A percentile compares a stretch with the other conserved stretches of the same genome.
Conservation (phyloP, 2,888 invertebrate genomes). For the Candidula unifasciata region DNA sequence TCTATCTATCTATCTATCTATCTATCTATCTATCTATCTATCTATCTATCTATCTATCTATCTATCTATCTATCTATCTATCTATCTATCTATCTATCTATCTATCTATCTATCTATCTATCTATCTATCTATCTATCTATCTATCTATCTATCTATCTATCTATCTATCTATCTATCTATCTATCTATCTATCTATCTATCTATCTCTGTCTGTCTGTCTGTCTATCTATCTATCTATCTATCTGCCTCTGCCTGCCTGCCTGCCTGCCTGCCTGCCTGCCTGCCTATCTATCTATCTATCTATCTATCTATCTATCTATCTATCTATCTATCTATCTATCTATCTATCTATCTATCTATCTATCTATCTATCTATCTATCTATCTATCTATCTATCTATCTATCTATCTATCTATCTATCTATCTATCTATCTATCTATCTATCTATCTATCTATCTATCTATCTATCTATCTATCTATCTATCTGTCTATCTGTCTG, state of each 20-base stretch:
- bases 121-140: slow-evolving; percentile 11
- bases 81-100: slow-evolving; percentile 18
- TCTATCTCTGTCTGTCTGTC: too few relatives aligned
- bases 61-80: slow-evolving; percentile 13
- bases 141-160: not conserved
- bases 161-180: not conserved
- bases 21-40: too few relatives aligned
- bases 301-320: slow-evolving; percentile 19
- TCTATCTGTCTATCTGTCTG: not conserved
- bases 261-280: too few relatives aligned
- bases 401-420: too few relatives aligned
- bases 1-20: too few relatives aligned
- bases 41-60: not conserved
- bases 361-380: not conserved
- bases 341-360: slow-evolving; percentile 10
- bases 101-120: slow-evolving; percentile 11
- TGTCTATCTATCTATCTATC: too few relatives aligned
- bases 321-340: slow-evolving; percentile 16
- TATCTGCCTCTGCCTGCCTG: too few relatives aligned
- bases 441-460: too few relatives aligned
- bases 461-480: too few relatives aligned
- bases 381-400: too few relatives aligned
- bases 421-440: too few relatives aligned
- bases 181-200: not conserved
- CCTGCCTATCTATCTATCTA: not conserved